Percentiles rank a stretch among this genome's conserved stretches.
Conservation (phyloP, 2,113 vertebrate genomes). For the Gallinago jamesoni region DNA sequence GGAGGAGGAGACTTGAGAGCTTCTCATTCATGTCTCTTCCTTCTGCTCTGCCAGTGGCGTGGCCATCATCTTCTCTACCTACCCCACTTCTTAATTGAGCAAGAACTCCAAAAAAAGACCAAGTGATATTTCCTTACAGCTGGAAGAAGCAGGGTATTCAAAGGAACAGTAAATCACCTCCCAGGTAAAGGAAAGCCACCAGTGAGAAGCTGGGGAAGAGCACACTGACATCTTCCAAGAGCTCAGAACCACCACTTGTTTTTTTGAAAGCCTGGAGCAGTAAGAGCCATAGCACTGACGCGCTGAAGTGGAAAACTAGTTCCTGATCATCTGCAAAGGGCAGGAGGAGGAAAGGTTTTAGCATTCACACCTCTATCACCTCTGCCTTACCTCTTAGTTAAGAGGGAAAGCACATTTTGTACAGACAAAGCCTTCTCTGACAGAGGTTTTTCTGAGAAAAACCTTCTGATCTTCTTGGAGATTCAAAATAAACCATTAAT, state of each 20-base stretch:
- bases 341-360: neutral
- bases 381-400: neutral
- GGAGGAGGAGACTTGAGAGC: neutral
- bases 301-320: neutral
- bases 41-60: neutral
- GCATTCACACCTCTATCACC: neutral
- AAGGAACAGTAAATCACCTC: neutral
- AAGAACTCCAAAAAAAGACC: neutral
- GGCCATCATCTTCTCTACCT: neutral
- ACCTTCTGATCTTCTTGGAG: neutral
- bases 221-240: neutral
- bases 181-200: neutral
- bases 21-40: neutral
- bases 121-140: neutral
- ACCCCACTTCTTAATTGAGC: neutral
- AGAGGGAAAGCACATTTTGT: neutral
- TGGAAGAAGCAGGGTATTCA: neutral
- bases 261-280: neutral
- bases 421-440: neutral
- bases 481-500: neutral
- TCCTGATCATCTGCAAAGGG: neutral
- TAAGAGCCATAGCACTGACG: fast-evolving
- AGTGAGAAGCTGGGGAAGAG: neutral
- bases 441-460: neutral
- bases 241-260: neutral